Evolutionary conservation across 1,140 invertebrate genomes (phyloP).

Genomic region (Stegodyphus dumicola): DNA sequence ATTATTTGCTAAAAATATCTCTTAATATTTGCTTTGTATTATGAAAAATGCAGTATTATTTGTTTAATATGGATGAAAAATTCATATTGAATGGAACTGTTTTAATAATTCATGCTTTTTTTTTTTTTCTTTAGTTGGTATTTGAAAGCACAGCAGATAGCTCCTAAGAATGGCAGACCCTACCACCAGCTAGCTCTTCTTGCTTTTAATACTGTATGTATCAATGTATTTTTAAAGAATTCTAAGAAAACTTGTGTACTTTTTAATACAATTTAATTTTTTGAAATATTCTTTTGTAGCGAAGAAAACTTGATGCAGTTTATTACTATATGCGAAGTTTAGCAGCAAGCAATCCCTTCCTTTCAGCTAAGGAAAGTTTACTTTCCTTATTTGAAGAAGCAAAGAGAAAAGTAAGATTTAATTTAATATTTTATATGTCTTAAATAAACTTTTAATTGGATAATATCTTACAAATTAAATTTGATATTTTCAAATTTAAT

Average conservation of each 20-base stretch:
- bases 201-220: slow-evolving; percentile 85
- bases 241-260: neutral
- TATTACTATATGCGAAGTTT: slow-evolving; percentile 96
- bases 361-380: slow-evolving; percentile 88
- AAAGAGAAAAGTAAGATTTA: slow-evolving; percentile 79
- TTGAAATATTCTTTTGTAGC: slow-evolving; percentile 71
- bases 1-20: too few relatives aligned
- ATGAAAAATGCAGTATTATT: too few relatives aligned
- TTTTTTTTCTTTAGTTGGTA: slow-evolving; percentile 80
- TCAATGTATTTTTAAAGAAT: neutral
- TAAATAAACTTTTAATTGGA: neutral
- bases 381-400: slow-evolving; percentile 92
- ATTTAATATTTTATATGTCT: neutral
- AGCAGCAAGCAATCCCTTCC: slow-evolving; percentile 92
- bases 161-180: slow-evolving; percentile 93
- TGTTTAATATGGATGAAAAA: too few relatives aligned
- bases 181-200: slow-evolving; percentile 96
- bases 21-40: too few relatives aligned
- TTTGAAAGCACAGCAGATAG: slow-evolving; percentile 90
- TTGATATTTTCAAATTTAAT: neutral
- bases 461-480: neutral
- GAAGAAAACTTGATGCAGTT: slow-evolving; percentile 93
- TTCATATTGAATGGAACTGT: too few relatives aligned
- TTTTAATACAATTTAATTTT: neutral
- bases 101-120: neutral